Evolutionary conservation across 2,797 vertebrate species (phyloP), one percentile per base, ranked within the genome.

Genomic region (Aythya fuligula): DNA sequence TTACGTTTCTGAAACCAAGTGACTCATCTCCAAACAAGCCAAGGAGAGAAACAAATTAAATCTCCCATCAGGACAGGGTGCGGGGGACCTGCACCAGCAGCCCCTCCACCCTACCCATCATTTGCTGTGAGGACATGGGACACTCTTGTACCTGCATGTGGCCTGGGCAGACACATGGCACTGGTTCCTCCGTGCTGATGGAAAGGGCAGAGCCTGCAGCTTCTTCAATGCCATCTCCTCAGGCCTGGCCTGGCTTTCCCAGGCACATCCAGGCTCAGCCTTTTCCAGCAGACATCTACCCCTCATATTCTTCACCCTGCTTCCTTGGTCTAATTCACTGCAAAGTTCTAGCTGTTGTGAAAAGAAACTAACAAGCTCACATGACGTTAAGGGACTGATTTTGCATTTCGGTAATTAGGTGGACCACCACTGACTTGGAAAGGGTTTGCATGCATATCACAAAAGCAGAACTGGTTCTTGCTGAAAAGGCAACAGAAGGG

Each of bases 131-230:
- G 39, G 28, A 43, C 62, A 43, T 13, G 4, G 39, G 30, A 2
- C 39, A 11, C 62, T 32, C 17, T 19, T 28, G 25, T 20, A 15
- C 30, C 39, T 39, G n/a, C n/a, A 9, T 1, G 2, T 12, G 0
- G 21, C 9, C 78, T 2, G 47, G 56, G 30, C 56, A 41, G 49
- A 24, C 5, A 2, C 9, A 3, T 0, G 0, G 36, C 2, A 0
- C 60, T 36, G 67, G 25, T 4, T 38, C 28, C 41, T 41, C 56
- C 30, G 1, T 1, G 25, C 45, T 34, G 66, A 36, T 0, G 0
- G 41, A 32, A 6, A n/a, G 18, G 67, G 24, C 45, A 32, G 15
- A 73, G 61, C 53, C 13, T 8, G 51, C 12, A 19, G n/a, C 84
- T 41, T 32, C 11, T 65, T 24, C 4, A 0, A 21, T 6, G 25